phyloP scores from a whole-genome alignment of 2,797 vertebrate genomes.

The Myiotriccus ornatus region DNA sequence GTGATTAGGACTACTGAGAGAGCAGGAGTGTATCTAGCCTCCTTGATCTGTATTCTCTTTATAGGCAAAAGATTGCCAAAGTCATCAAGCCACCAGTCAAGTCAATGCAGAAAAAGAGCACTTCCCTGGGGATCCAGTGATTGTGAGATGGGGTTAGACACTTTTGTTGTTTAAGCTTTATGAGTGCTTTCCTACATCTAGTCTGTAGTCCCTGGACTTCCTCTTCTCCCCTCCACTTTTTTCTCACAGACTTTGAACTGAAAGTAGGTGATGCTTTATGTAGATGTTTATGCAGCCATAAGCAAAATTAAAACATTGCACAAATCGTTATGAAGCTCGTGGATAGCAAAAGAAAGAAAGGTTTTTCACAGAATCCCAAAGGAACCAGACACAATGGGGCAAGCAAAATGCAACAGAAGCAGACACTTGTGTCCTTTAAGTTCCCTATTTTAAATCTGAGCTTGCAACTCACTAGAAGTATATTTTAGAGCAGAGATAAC shows the following conservation, averaged over 20 bases:
- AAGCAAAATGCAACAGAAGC: not conserved
- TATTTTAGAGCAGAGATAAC: not conserved
- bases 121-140: not conserved
- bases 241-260: not conserved
- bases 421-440: not conserved
- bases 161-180: not conserved
- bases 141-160: not conserved
- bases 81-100: not conserved
- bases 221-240: not conserved
- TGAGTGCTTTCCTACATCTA: not conserved
- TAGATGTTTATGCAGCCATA: not conserved
- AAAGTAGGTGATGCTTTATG: not conserved
- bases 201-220: not conserved
- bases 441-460: not conserved
- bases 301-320: not conserved
- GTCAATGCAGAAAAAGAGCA: not conserved
- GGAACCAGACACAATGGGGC: not conserved
- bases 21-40: not conserved
- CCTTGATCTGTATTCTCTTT: not conserved
- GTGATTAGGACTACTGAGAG: not conserved
- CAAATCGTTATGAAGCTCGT: not conserved
- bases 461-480: not conserved
- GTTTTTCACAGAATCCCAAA: not conserved
- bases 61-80: not conserved
- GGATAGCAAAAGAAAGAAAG: not conserved